Evolutionary conservation across 2,113 vertebrate genomes (phyloP), one percentile per base, ranked within the genome.

Genomic region (Hucho hucho): DNA sequence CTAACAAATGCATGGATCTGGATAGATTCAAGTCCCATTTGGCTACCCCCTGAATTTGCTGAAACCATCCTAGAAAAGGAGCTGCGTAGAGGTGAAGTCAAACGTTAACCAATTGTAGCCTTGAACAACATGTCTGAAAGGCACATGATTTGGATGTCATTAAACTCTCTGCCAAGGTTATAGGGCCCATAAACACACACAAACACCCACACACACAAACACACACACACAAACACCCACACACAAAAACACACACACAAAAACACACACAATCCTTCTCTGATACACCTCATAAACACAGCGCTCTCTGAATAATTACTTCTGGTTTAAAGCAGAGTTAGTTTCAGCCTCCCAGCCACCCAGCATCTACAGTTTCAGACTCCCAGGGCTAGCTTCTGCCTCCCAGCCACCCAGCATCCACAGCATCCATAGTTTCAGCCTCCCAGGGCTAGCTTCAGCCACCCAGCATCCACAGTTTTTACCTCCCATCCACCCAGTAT

Each of bases 161-260:
- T 93, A 92, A 93, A 64, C 75, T 64, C 67, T 53, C 46, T 81
- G 79, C 87, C 91, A 92, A 92, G 93, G 92, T 92, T 91, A 92
- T 90, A 84, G 46, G 22, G 22, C 65, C 26, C 74, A 71, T 22
- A 72, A n/a, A 66, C 6, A 86, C 73, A 83, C 80, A 77, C 64
- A 70, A n/a, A 86, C 73, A 83, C 80, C 75, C 64, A 70, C 71
- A 70, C 70, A 77, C 37, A 37, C 32, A 37, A 6, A 37, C 32
- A 37, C 6, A 37, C 32, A 37, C 6, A 37, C 32, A 37, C 32
- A 37, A 1, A 37, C 6, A 37, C 6, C 7, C 32, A 37, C 29
- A 32, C 4, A 32, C 6, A 37, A 6, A 37, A 1, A 37, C 32
- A 37, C 6, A 37, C 6, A 37, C 5, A 64, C 49, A 72, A 77